Evolutionary conservation across 2,888 invertebrate species (phyloP).

Genomic region (Metacarcinus magister): DNA sequence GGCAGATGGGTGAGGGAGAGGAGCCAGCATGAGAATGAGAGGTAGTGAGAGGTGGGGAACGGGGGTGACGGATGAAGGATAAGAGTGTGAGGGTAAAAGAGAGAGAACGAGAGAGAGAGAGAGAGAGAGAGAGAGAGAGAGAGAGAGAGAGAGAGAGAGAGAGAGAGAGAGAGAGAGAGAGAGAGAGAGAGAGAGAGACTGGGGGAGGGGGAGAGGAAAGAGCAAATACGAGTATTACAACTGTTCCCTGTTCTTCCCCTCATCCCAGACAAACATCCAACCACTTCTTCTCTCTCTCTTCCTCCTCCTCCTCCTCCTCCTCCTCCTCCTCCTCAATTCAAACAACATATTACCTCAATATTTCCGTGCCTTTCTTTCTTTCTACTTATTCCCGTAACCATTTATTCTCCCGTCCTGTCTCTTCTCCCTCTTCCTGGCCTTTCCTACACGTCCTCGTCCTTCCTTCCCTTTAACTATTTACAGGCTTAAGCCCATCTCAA

Average conservation of each 20-base stretch:
- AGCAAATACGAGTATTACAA: not conserved
- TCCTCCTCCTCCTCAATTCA: not conserved
- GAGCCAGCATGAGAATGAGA: conserved; percentile 1
- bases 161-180: conserved; percentile 38
- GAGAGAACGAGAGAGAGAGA: not conserved
- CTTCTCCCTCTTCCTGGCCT: not conserved
- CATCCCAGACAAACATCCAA: not conserved
- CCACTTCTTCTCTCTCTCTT: not conserved
- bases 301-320: conserved; percentile 14
- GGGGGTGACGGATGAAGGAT: not conserved
- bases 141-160: conserved; percentile 38
- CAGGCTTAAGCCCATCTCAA: not conserved
- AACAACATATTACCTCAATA: not conserved
- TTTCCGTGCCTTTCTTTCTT: not conserved
- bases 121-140: not conserved
- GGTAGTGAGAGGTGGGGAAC: not conserved
- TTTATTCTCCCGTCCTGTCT: not conserved
- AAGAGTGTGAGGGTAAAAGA: not conserved
- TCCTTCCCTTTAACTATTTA: not conserved
- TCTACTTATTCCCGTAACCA: not conserved
- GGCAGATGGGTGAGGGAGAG: not conserved
- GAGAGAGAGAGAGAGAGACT: not conserved
- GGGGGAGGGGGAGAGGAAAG: not conserved
- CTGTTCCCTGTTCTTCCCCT: not conserved
- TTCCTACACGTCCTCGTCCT: not conserved